Evolutionary conservation across 2,113 vertebrate genomes (phyloP).

Genomic region (Rallus limicola): DNA sequence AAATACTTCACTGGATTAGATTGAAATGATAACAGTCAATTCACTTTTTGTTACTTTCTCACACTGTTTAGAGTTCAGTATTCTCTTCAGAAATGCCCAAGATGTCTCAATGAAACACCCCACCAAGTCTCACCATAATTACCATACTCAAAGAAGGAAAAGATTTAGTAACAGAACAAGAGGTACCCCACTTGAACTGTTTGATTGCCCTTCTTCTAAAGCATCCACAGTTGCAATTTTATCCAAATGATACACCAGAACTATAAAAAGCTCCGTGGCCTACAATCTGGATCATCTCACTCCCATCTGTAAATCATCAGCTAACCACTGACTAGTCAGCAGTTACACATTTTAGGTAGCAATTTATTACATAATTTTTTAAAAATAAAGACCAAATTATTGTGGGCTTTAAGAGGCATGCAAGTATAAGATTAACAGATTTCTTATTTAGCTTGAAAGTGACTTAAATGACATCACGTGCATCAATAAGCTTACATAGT

Average conservation of each 20-base stretch:
- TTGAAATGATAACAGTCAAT: neutral
- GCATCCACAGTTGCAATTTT: neutral
- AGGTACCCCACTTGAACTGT: neutral
- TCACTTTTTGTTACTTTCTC: neutral
- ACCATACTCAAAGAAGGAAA: neutral
- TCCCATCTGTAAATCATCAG: constrained; percentile 55
- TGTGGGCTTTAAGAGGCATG: constrained; percentile 8
- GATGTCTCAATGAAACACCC: neutral
- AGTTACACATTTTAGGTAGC: constrained; percentile 43
- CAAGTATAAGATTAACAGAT: constrained; percentile 35
- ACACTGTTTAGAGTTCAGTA: neutral
- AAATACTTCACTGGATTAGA: neutral
- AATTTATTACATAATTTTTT: constrained; percentile 39
- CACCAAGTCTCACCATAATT: neutral
- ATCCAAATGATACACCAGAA: constrained; percentile 42
- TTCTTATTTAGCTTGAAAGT: neutral
- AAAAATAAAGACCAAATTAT: neutral
- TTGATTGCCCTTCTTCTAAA: constrained; percentile 14
- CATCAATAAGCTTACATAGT: neutral
- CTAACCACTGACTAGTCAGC: constrained; percentile 57
- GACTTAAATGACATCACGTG: neutral
- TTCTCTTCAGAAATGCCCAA: neutral
- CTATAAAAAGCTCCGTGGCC: constrained; percentile 36
- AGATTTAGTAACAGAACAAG: neutral
- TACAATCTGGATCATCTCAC: constrained; percentile 7